A percentile compares a stretch with the other conserved stretches of the same genome.
phyloP scores from a whole-genome alignment of 2,888 invertebrate genomes.

The Pristionchus japonicus region DNA sequence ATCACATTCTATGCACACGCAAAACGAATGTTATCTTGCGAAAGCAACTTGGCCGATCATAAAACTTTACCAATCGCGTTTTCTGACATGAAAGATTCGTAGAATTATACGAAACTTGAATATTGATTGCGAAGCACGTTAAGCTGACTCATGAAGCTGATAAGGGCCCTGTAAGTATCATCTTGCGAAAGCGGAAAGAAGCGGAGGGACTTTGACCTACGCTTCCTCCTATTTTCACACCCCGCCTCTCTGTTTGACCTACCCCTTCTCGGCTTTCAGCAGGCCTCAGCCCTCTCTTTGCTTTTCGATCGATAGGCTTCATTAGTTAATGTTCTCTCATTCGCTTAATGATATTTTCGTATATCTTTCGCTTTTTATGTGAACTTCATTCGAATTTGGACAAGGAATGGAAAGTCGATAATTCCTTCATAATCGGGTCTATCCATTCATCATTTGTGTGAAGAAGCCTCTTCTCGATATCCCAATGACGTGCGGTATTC shows the following conservation, averaged over 20 bases:
- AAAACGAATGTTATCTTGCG: too few relatives aligned
- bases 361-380: too few relatives aligned
- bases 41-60: too few relatives aligned
- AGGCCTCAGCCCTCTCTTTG: not conserved
- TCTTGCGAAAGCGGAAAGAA: not conserved
- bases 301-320: not conserved
- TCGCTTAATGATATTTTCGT: not conserved
- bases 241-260: not conserved
- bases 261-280: not conserved
- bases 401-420: slow-evolving; percentile 15
- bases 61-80: too few relatives aligned
- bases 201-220: slow-evolving; percentile 8
- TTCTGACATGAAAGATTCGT: too few relatives aligned
- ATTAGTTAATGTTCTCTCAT: not conserved
- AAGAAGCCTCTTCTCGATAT: slow-evolving; percentile 33
- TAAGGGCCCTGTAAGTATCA: too few relatives aligned
- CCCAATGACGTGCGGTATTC: slow-evolving; percentile 24
- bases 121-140: too few relatives aligned
- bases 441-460: not conserved
- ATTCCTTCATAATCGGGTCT: not conserved
- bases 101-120: too few relatives aligned
- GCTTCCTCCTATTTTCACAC: not conserved
- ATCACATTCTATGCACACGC: not conserved
- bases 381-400: too few relatives aligned
- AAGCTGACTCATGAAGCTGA: too few relatives aligned